Percentiles rank a stretch among this genome's conserved stretches.
phyloP scores from a whole-genome alignment of 2,113 vertebrate genomes.

The Melierax canorus region DNA sequence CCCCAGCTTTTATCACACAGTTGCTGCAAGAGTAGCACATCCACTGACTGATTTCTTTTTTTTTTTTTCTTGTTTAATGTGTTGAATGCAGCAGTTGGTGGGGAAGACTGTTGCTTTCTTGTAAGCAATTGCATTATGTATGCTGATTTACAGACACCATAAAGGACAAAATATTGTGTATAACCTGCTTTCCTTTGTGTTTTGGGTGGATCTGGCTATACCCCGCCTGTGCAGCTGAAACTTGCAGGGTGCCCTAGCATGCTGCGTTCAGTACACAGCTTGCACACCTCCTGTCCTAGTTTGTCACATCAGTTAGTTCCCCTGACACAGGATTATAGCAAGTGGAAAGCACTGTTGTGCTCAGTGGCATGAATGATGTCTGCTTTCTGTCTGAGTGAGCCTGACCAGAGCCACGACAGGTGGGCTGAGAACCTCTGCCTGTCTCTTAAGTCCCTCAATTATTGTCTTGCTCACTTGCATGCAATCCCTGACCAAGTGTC shows the following conservation, averaged over 20 bases:
- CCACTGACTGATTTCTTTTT: neutral
- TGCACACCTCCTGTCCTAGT: neutral
- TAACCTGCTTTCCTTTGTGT: neutral
- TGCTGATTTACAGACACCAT: neutral
- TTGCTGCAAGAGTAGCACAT: neutral
- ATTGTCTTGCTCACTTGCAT: neutral
- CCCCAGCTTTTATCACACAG: neutral
- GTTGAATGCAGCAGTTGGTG: neutral
- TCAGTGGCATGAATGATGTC: neutral
- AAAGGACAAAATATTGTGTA: neutral
- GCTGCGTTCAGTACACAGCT: neutral
- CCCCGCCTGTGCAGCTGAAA: neutral
- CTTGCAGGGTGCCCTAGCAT: neutral
- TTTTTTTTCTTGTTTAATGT: neutral
- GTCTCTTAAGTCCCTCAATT: neutral
- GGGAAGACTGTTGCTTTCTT: neutral
- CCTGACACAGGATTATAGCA: neutral
- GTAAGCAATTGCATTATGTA: neutral
- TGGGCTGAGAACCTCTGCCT: neutral
- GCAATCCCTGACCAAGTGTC: neutral
- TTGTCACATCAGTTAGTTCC: neutral
- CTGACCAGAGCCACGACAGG: neutral
- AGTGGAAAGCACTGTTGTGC: neutral
- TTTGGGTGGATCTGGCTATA: neutral
- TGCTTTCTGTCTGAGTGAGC: neutral